These are phyloP conservation scores for Ophiothrix spiculata DNA, from an alignment of 35 echinoderm and acorn worm genomes.

Conservation along the genomic window DNA sequence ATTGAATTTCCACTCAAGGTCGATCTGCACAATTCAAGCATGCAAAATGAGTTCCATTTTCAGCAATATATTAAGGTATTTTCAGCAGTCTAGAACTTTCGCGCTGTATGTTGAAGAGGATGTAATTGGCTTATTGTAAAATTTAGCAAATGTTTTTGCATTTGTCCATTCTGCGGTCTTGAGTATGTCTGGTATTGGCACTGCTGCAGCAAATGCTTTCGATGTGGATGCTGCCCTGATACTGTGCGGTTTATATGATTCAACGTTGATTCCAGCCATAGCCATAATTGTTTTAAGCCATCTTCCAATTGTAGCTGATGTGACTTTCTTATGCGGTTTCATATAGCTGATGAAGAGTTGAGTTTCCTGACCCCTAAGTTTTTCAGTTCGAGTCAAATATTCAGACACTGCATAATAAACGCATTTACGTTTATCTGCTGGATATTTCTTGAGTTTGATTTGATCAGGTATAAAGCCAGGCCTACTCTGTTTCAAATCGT, in stretches of 20 bases:
- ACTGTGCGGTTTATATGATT: constrained; percentile 25
- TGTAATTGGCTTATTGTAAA: too few relatives aligned
- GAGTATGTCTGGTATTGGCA: too few relatives aligned
- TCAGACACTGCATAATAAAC: constrained; percentile 19
- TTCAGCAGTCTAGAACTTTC: too few relatives aligned
- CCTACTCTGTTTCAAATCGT: constrained; percentile 33
- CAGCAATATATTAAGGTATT: too few relatives aligned
- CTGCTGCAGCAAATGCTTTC: too few relatives aligned
- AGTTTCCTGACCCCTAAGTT: constrained; percentile 10
- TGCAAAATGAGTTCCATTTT: too few relatives aligned
- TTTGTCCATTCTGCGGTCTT: too few relatives aligned
- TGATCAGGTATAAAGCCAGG: not conserved
- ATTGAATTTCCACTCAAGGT: too few relatives aligned
- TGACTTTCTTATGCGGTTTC: constrained; percentile 28
- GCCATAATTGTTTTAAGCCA: constrained; percentile 37
- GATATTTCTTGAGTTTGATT: constrained; percentile 22
- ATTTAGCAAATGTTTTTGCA: too few relatives aligned
- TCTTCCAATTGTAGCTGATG: constrained; percentile 32
- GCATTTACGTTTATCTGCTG: constrained; percentile 33
- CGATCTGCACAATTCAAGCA: too few relatives aligned
- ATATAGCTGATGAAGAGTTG: constrained; percentile 36
- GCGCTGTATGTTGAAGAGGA: too few relatives aligned
- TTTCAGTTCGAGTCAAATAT: constrained; percentile 15
- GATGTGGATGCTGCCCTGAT: constrained; percentile 39
- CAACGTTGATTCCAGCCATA: constrained; percentile 30